Evolutionary conservation across 2,888 invertebrate genomes (phyloP), one percentile per base, ranked within the genome.

Genomic region (Andricus curvator): DNA sequence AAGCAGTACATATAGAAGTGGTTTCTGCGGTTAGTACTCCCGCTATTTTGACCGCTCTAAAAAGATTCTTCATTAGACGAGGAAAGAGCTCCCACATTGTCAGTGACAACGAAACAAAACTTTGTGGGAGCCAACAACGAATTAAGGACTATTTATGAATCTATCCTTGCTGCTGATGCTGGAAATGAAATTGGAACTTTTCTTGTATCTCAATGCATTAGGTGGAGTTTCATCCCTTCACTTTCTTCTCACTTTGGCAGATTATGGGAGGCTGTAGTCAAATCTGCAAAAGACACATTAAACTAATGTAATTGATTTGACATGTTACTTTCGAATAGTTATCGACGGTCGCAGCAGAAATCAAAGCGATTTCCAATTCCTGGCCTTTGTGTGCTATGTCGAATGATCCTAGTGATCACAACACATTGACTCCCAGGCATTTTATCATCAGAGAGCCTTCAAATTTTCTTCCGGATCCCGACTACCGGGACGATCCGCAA

Each of bases 271-370:
- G 48, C 48, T 11, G 48, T 3, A 0, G 48, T 48, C 17, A 48
- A 48, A 2, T 48, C 48, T 8, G 13, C 48, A 1, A 48, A 48
- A 3, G 9, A 5, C 4, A 0, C 4, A 6, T 17, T 9, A 17
- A 17, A 9, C 48, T 48, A 48, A 11, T 1, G 17, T 48, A 48
- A 17, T 11, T 17, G 6, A 3, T 6, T 48, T 48, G 6, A 33
- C 2, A 33, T 33, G 1, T 78, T n/a, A 78, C 64, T 17, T 78
- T 41, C 33, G 78, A 78, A 78, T 65, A 78, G 25, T 64, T 60
- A 5, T 64, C 37, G n/a, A 74, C 74, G 1, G 4, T 74, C 2
- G 17, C 44, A 11, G 2, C 15, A 20, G 20, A 51, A 74, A 74
- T 78, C 20, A 65, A 78, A 48, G 48, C 60, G 33, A 22, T 25